Evolutionary conservation across 2,888 invertebrate species (phyloP).

Genomic region (Pristionchus japonicus): DNA sequence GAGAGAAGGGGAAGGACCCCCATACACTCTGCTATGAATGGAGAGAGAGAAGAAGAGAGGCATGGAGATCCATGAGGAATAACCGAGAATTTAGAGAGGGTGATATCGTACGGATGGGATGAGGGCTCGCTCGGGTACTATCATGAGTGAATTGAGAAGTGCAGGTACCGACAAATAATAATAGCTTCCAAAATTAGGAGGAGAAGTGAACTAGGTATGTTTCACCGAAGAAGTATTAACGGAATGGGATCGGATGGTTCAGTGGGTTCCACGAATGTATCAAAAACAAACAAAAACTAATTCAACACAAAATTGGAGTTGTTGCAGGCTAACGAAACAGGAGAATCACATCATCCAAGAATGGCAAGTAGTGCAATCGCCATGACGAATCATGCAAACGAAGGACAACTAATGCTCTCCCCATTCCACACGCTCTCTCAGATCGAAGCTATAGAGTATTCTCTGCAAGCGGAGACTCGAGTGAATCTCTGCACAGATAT

Average conservation of each 20-base stretch:
- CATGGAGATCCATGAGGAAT: not conserved
- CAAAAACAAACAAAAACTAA: no score
- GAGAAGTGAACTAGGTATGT: not conserved
- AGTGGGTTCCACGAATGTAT: not conserved
- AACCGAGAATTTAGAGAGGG: not conserved
- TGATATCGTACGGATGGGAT: not conserved
- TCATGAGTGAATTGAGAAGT: no score
- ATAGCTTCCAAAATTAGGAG: no score
- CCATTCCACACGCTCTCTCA: not conserved
- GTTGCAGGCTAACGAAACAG: not conserved
- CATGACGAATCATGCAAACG: not conserved
- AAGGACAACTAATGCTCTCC: not conserved
- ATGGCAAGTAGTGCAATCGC: not conserved
- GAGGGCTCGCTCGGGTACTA: no score
- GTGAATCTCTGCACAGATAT: not conserved
- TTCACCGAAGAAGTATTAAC: not conserved
- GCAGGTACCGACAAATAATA: no score
- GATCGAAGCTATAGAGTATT: not conserved
- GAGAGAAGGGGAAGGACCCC: not conserved
- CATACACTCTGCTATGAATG: conserved; percentile 14
- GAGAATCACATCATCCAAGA: not conserved
- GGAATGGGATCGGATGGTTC: no score
- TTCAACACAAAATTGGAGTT: no score
- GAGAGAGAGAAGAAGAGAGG: conserved; percentile 20
- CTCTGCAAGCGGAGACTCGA: not conserved